Evolutionary conservation across 2,888 invertebrate species (phyloP), one percentile per base, ranked within the genome.

Genomic region (Pollenia griseotomentosa): DNA sequence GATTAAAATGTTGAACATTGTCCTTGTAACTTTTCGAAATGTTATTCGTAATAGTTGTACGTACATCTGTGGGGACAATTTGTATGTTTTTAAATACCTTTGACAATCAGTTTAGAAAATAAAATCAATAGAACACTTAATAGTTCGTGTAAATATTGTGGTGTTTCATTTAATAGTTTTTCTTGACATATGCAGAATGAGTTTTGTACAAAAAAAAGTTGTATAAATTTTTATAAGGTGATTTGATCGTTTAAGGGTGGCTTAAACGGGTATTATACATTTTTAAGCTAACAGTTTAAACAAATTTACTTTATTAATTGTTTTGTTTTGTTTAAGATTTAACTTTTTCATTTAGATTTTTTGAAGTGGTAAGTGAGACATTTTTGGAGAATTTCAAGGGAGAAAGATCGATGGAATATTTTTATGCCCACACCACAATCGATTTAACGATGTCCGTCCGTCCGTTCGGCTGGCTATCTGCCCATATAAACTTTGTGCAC

Each of bases 81-180:
- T 63, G 61, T 19, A 9, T 53, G 16, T 6, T 11, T 61, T 53
- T 19, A 2, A 14, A 48, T 75, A 61, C 59, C 61, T 40, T 51
- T 48, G 19, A 42, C 42, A 48, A 48, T 40, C 33, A 53, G 75
- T 53, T 75, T 53, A 11, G 57, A 10, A 14, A 46, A 46, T 46
- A 33, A 33, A 73, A 73, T 48, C 19, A n/a, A 16, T 61, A 19
- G 40, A 74, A 61, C 42, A 55, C 19, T 55, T 19, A 51, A 59
- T 46, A 65, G 44, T 65, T 19, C 53, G n/a, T 53, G n/a, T 16
- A 70, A 70, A 40, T 53, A 40, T 40, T 68, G 33, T 42, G 14
- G 14, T 16, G 19, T 53, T 71, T 71, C 19, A 23, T 71, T 57
- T 16, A 33, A 33, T n/a, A n/a, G 8, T 23, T 12, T 23, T 59